A percentile compares a stretch with the other conserved stretches of the same genome.
Evolutionary conservation across 2,797 vertebrate genomes (phyloP).

Genomic region (Monodelphis domestica): DNA sequence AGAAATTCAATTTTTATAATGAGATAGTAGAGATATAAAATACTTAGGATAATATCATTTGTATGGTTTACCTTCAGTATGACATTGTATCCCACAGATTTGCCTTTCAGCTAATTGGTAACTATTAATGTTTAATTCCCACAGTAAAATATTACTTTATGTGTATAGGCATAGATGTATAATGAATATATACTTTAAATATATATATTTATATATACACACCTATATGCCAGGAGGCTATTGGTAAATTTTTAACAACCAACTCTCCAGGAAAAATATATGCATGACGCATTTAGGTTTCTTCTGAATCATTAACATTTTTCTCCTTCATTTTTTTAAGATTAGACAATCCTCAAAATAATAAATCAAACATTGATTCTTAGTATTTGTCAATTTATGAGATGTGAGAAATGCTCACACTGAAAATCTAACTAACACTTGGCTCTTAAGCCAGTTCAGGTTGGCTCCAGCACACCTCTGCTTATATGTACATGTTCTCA

Average conservation of each 20-base stretch:
- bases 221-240: background rate
- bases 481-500: background rate
- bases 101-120: slow-evolving; percentile 41
- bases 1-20: background rate
- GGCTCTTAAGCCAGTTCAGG: background rate
- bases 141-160: slow-evolving; percentile 10
- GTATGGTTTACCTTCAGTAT: slow-evolving; percentile 6
- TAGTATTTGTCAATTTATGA: background rate
- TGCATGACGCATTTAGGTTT: background rate
- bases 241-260: background rate
- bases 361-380: background rate
- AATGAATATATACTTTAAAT: background rate
- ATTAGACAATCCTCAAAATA: background rate
- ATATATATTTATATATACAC: background rate
- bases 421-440: background rate
- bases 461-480: background rate
- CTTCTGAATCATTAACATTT: background rate
- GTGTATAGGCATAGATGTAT: slow-evolving; percentile 29
- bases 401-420: background rate
- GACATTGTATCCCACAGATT: slow-evolving; percentile 15
- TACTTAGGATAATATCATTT: background rate
- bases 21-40: background rate
- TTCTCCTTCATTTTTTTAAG: background rate
- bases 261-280: background rate
- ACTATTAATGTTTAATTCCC: slow-evolving; percentile 15